These are phyloP conservation scores for Nycticryphes semicollaris DNA, from an alignment of 2,113 vertebrate genomes.

Conservation along the genomic window DNA sequence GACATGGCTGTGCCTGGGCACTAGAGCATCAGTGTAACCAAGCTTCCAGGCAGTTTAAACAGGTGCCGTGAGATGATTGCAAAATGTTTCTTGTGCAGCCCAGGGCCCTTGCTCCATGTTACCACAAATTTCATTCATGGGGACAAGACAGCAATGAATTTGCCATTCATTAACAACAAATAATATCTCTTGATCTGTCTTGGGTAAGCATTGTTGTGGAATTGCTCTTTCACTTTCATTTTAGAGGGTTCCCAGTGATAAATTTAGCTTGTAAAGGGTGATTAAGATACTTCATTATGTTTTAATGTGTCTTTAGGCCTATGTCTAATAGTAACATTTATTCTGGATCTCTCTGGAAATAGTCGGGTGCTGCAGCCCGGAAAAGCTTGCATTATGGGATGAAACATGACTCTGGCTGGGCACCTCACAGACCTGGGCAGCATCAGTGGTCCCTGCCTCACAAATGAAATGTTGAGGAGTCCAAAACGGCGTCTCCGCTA, in stretches of 20 bases:
- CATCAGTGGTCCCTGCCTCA: background rate
- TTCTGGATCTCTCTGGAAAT: slow-evolving; percentile 27
- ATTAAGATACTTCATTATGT: slow-evolving; percentile 71
- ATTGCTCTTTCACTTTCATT: slow-evolving; percentile 62
- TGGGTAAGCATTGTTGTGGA: slow-evolving; percentile 7
- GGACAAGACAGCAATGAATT: slow-evolving; percentile 31
- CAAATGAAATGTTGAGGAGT: background rate
- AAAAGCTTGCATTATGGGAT: background rate
- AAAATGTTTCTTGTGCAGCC: background rate
- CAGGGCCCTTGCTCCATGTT: background rate
- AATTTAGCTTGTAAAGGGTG: slow-evolving; percentile 64
- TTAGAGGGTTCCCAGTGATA: slow-evolving; percentile 56
- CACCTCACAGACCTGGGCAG: background rate
- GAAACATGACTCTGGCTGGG: background rate
- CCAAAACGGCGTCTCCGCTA: background rate
- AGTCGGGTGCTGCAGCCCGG: background rate
- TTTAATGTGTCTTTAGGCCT: slow-evolving; percentile 68
- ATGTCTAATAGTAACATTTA: slow-evolving; percentile 1
- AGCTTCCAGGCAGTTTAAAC: slow-evolving; percentile 13
- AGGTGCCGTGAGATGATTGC: slow-evolving; percentile 9
- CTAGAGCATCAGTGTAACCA: background rate
- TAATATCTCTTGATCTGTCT: slow-evolving; percentile 39
- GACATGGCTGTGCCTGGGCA: background rate
- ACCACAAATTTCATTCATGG: slow-evolving; percentile 27
- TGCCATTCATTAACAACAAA: slow-evolving; percentile 62